Evolutionary conservation across 2,888 invertebrate species (phyloP), one percentile per base, ranked within the genome.

Genomic region (Strigamia maritima): DNA sequence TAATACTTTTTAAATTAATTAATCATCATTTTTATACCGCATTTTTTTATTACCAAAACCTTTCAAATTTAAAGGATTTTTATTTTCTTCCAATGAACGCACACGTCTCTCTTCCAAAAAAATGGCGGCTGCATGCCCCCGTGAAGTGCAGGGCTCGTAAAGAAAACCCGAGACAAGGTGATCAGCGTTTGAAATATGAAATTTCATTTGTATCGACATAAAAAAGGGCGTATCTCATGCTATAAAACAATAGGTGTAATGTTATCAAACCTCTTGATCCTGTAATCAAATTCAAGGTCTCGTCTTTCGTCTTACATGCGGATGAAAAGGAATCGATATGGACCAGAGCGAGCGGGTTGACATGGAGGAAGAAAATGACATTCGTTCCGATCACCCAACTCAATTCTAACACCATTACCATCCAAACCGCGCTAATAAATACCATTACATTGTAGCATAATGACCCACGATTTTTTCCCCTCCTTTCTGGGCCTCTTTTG

Each of bases 341-440:
- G 70, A 70, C 70, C 12, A 70, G 70, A 8, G 70, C n/a, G 70
- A 70, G 28, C 28, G 70, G 24, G 70, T 70, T 70, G 70, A 70
- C 70, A 26, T 24, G 10, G 70, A 28, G 28, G 28, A 70, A 70
- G 70, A 70, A 70, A 70, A 70, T 14, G 70, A 70, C 70, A 28
- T 26, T 70, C 19, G 70, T 14, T 26, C 28, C 70, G 70, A 70
- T 70, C 28, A 14, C 26, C 70, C 16, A 65, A 28, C 70, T 16
- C 70, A 70, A 70, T 70, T 70, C 26, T 14, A 70, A n/a, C 70
- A 28, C 70, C 28, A 28, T 70, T 28, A 28, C 54, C 70, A 70
- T 26, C 26, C 70, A 70, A 70, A 70, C 70, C 70, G 70, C n/a
- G 70, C 70, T 70, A 70, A 70, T 70, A 70, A 70, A 70, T 70